Base-by-base conservation (phyloP, 2,113 vertebrate genomes). In the Miniopterus natalensis region DNA sequence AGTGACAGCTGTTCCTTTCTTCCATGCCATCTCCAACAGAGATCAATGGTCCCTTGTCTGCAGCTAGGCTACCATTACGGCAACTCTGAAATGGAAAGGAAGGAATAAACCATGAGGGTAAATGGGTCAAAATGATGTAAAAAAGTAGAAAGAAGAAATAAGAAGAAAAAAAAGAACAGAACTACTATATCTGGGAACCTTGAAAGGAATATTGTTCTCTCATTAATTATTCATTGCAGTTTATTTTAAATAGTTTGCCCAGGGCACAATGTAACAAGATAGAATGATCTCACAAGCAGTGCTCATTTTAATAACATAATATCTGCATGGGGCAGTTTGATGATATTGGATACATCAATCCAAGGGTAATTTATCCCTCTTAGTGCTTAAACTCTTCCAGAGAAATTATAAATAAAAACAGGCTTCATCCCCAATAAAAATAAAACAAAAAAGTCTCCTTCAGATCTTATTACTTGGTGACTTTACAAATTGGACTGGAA, bases 181-280 rank as follows among this genome's bases (percentile, higher is more conserved):
- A 79, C 23, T 17, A 81, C 51, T 81, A 21, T 77, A 57, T 83
- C n/a, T 81, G 51, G 55, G 51, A 94, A 88, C 42, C 3, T 90
- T 97, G 77, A 85, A 84, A 97, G 85, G 88, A 95, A 80, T 90
- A 92, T 93, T 97, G 31, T 95, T 84, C 74, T 92, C 77, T 95
- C 57, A 96, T 97, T 88, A 95, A 96, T 94, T 96, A 96, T 95
- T 96, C 80, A 94, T 96, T 94, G 81, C 29, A 31, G 45, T 92
- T 95, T 84, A 92, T 95, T 90, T 70, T 84, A 84, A 97, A 49
- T 80, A 49, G 55, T 66, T 90, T 92, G 31, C 45, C 92, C 57
- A 93, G 29, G 27, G 51, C 59, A 20, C 53, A 66, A 18, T 95
- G 84, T 92, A 95, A 95, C 68, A 90, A 63, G 71, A 94, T 74